A percentile compares a stretch with the other conserved stretches of the same genome.
Evolutionary conservation across 2,113 vertebrate genomes (phyloP).

Genomic region (Trichomycterus rosablanca): DNA sequence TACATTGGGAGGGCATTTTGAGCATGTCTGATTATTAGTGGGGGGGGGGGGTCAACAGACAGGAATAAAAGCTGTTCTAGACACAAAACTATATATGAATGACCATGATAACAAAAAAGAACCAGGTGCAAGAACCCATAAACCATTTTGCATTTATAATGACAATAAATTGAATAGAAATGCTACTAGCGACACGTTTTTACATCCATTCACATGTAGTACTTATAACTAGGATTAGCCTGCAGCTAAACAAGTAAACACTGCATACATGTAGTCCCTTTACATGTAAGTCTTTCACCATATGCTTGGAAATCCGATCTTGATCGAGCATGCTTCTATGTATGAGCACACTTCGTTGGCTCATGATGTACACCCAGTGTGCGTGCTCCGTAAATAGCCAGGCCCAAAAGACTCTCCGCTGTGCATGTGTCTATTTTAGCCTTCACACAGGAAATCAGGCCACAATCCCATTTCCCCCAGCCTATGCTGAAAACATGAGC

Average conservation of each 20-base stretch:
- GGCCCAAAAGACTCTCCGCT: conserved; percentile 69
- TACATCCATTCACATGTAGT: too few species aligned
- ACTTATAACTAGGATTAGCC: conserved; percentile 4
- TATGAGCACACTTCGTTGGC: conserved; percentile 24
- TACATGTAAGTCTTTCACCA: too few species aligned
- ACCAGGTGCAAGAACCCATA: too few species aligned
- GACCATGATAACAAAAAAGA: too few species aligned
- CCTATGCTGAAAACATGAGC: conserved; percentile 55
- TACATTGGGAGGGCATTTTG: too few species aligned
- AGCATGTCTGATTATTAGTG: too few species aligned
- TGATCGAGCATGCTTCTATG: conserved; percentile 2
- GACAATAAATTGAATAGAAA: too few species aligned
- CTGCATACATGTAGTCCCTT: not conserved
- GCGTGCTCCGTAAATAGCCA: conserved; percentile 68
- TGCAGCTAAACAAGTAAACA: not conserved
- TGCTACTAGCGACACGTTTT: too few species aligned
- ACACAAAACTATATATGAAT: too few species aligned
- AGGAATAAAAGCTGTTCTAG: too few species aligned
- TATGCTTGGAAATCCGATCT: conserved; percentile 6
- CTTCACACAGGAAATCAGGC: conserved; percentile 73
- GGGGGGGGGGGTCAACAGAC: too few species aligned
- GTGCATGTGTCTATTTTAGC: conserved; percentile 74
- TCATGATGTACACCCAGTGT: conserved; percentile 52
- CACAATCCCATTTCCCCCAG: conserved; percentile 51
- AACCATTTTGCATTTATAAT: too few species aligned